Conservation (phyloP, 2,888 invertebrate genomes). For the Sesamia inferens region DNA sequence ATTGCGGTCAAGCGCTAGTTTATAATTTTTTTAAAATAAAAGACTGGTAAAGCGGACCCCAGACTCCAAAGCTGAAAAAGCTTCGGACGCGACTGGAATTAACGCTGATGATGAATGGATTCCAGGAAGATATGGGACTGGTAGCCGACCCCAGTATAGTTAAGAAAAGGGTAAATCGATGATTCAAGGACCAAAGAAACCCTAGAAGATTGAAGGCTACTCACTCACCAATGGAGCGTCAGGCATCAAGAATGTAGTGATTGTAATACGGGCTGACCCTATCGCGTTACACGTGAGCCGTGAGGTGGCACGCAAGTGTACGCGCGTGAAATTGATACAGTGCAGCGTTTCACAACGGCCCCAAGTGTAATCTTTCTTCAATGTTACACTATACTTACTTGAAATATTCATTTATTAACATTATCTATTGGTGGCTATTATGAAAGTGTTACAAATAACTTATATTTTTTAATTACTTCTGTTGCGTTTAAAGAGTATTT, state of each 20-base stretch:
- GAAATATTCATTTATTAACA: slow-evolving; percentile 29
- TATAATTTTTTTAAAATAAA: too few relatives aligned
- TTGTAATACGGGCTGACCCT: slow-evolving; percentile 43
- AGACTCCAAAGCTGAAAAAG: too few relatives aligned
- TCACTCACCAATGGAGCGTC: not conserved
- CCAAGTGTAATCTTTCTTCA: slow-evolving; percentile 61
- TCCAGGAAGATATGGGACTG: too few relatives aligned
- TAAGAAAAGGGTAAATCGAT: not conserved
- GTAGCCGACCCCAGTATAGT: not conserved
- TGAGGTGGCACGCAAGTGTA: slow-evolving; percentile 49
- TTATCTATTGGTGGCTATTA: slow-evolving; percentile 9
- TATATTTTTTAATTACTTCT: not conserved
- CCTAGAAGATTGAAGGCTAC: slow-evolving; percentile 6
- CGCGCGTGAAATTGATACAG: slow-evolving; percentile 60
- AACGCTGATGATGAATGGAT: too few relatives aligned
- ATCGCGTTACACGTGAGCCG: slow-evolving; percentile 61
- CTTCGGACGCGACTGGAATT: too few relatives aligned
- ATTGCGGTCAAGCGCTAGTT: too few relatives aligned
- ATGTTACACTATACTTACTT: slow-evolving; percentile 49
- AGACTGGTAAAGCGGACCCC: too few relatives aligned
- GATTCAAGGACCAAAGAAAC: not conserved
- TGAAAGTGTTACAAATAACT: slow-evolving; percentile 1
- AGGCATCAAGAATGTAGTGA: slow-evolving; percentile 26
- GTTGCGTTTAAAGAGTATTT: not conserved
- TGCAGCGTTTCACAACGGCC: slow-evolving; percentile 58